These are phyloP conservation scores for Phenganax subtilis DNA, from an alignment of 92 coral and sea anemone species.

Conservation along the genomic window DNA sequence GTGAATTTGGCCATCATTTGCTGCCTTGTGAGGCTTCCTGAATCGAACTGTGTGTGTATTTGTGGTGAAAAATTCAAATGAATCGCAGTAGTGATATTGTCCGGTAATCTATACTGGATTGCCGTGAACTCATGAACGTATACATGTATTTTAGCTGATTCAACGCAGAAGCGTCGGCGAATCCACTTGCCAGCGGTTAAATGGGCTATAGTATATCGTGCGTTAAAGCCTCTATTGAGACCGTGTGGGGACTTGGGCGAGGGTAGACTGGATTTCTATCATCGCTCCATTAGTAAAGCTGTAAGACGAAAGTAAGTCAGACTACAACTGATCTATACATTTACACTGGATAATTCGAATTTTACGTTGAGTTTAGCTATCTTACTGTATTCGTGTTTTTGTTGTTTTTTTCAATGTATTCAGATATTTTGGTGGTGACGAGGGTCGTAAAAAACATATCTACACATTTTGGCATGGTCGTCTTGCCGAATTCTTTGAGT, in stretches of 20 bases:
- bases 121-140: too few relatives aligned
- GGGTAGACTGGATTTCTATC: slow-evolving; percentile 93
- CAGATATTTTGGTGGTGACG: slow-evolving; percentile 85
- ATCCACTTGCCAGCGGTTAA: slow-evolving; percentile 75
- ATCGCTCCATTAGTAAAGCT: slow-evolving; percentile 97
- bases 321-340: background rate
- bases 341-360: background rate
- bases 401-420: background rate
- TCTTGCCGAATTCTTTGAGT: slow-evolving; percentile 89
- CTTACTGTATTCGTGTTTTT: background rate
- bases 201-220: slow-evolving; percentile 98
- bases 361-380: background rate
- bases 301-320: slow-evolving; percentile 79
- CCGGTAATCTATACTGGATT: too few relatives aligned
- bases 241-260: slow-evolving; percentile 99
- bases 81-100: background rate
- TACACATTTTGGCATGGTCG: slow-evolving; percentile 98
- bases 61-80: background rate
- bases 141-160: background rate
- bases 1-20: too few relatives aligned
- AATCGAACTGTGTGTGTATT: background rate
- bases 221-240: slow-evolving; percentile 90
- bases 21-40: too few relatives aligned
- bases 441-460: slow-evolving; percentile 75
- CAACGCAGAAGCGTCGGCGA: slow-evolving; percentile 39